Evolutionary conservation across 2,888 invertebrate species (phyloP).

Genomic region (Oxyscelio sp.): DNA sequence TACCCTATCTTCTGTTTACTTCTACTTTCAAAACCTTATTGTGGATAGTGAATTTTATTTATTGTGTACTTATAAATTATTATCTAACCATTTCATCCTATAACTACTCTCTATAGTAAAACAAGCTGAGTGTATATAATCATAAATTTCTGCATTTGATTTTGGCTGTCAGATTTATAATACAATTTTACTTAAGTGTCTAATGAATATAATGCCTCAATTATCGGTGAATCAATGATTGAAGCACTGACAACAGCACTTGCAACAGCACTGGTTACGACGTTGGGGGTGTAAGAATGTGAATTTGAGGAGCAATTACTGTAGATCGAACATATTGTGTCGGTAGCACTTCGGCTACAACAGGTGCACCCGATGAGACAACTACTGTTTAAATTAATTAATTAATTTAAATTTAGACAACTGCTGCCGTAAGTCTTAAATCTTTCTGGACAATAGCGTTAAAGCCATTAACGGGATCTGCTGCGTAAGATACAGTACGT

Average conservation of each 20-base stretch:
- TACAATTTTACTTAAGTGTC: neutral
- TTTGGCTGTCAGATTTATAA: too few species aligned
- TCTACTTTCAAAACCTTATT: too few species aligned
- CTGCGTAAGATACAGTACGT: conserved; percentile 84
- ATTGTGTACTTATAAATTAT: too few species aligned
- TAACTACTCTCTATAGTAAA: too few species aligned
- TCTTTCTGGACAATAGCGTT: conserved; percentile 84
- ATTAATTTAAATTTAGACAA: too few species aligned
- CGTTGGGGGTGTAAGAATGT: conserved; percentile 43
- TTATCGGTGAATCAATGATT: conserved; percentile 46
- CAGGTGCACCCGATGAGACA: conserved; percentile 53
- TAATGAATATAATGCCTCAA: conserved; percentile 38
- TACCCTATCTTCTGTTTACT: too few species aligned
- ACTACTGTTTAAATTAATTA: conserved; percentile 41
- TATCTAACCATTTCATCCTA: too few species aligned
- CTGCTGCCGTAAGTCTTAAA: conserved; percentile 78
- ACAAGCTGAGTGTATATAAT: too few species aligned
- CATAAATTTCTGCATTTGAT: too few species aligned
- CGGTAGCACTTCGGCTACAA: conserved; percentile 49
- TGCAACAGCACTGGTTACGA: conserved; percentile 40
- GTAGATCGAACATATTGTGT: conserved; percentile 56
- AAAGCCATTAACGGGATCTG: conserved; percentile 86
- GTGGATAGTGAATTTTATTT: too few species aligned
- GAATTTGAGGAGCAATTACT: conserved; percentile 58
- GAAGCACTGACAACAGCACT: conserved; percentile 48